Conservation (phyloP, 2,888 invertebrate species). For the Ornithoptera alexandrae region DNA sequence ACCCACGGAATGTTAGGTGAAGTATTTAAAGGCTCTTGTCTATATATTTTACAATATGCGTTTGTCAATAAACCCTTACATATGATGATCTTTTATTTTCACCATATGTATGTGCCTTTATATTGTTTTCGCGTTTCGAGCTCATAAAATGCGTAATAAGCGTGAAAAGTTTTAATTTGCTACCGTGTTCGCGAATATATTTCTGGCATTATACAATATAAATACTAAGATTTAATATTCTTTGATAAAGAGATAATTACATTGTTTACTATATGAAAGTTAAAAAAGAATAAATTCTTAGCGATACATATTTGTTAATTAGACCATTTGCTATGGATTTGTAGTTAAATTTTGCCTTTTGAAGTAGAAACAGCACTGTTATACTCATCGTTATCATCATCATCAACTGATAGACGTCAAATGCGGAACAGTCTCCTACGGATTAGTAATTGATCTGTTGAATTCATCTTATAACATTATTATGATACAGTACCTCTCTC, state of each 20-base stretch:
- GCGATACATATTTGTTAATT: background rate
- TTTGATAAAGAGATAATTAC: background rate
- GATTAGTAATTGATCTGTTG: no score
- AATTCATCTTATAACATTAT: background rate
- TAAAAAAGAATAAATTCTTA: background rate
- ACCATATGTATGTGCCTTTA: no score
- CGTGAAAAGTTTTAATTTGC: background rate
- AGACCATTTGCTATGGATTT: background rate
- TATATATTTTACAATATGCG: no score
- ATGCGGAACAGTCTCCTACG: no score
- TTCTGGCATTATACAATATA: background rate
- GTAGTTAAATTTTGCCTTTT: background rate
- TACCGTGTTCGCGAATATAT: background rate
- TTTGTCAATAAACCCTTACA: no score
- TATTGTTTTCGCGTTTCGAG: no score
- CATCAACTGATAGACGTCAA: no score
- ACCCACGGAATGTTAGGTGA: no score
- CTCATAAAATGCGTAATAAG: no score
- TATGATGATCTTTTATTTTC: no score
- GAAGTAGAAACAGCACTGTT: background rate
- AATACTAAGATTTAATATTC: background rate
- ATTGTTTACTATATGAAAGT: background rate
- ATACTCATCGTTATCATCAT: no score
- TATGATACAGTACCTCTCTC: slow-evolving; percentile 75
- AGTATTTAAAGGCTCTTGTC: no score